Base-by-base conservation (phyloP, 2,113 vertebrate genomes). In the Pteropus alecto region DNA sequence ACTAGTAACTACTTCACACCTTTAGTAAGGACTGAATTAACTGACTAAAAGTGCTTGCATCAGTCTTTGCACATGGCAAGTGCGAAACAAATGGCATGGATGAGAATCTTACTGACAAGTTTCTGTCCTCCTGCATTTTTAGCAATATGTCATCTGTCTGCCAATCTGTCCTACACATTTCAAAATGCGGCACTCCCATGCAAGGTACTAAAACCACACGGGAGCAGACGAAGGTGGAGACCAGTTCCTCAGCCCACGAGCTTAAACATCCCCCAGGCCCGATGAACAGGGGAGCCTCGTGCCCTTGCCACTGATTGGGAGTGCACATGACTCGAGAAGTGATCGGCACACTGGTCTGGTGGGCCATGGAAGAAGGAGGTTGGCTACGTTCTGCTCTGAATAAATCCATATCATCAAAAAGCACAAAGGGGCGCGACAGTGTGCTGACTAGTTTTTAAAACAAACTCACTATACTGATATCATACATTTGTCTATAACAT, bases 231-330 rank as follows among this genome's bases (percentile, higher is more conserved):
- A 51, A 26, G 14, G 14, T 35, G 30, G 33, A 73, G 28, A 11
- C 22, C 68, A 33, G 21, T 51, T 22, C 51, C 56, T 30, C 19
- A 13, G 19, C 6, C 4, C 15, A n/a, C 7, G 8, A 94, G 28
- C 33, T 43, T 24, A 95, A 63, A 28, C 9, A 8, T 5, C 7
- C 35, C n/a, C 26, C 13, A 43, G 19, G 38, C 16, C 24, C 43
- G 14, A 1, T 38, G 63, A 84, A n/a, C 48, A 67, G 2, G 7
- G 21, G 5, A 41, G 8, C 6, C 28, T 5, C 24, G 30, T 6
- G 2, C 8, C 26, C 24, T 38, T 0, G 4, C 8, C 5, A 43
- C 11, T 0, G 2, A 2, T 18, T 84, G 4, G 33, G 18, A 56
- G 46, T 8, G 18, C 4, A 43, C 10, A 4, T 22, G 26, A 30